Base-by-base conservation (phyloP, 1,140 invertebrate species). In the Scaptomyza graminum region DNA sequence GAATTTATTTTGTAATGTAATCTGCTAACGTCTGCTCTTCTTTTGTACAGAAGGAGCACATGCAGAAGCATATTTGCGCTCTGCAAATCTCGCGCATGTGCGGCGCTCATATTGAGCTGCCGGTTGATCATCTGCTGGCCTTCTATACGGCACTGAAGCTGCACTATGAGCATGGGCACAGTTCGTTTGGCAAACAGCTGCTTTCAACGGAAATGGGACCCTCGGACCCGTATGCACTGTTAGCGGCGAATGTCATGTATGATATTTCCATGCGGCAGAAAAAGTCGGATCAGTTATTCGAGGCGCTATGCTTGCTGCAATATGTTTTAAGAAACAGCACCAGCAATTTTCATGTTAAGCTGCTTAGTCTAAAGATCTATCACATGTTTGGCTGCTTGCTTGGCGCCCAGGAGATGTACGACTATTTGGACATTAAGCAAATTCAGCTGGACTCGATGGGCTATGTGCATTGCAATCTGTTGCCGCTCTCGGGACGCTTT, bases 401-500 rank as follows among this genome's bases (percentile, higher is more conserved):
- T n/a, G 94, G 94, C 4, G 96, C 95, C 46, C 94, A 95, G 70
- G 92, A 92, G 44, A 92, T 95, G 68, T 96, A 95, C 84, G 92
- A 93, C 65, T 92, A 93, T 51, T 92, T 99, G 89, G 98, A 99
- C 84, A 94, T 98, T 52, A 99, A 99, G 93, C 97, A 99, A 92
- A 95, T 99, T 69, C 98, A 99, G 91, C 93, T 98, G 90, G 97
- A 99, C 92, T 97, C 97, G 0, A 92, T 99, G 80, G 96, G 97
- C 52, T 96, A 97, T 92, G 92, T 97, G 56, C 95, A 97, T 91
- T 94, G 94, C 57, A 95, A 95, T 72, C 93, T 96, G 66, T 93
- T 97, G 61, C 93, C 94, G 3, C 92, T 95, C 49, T 93, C 94
- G 16, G 96, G 95, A 5, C 94, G 96, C 49, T 95, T 95, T 80